Percentiles rank a stretch among this genome's conserved stretches.
phyloP scores from a whole-genome alignment of 2,888 invertebrate genomes.

The Chouioia cunea region DNA sequence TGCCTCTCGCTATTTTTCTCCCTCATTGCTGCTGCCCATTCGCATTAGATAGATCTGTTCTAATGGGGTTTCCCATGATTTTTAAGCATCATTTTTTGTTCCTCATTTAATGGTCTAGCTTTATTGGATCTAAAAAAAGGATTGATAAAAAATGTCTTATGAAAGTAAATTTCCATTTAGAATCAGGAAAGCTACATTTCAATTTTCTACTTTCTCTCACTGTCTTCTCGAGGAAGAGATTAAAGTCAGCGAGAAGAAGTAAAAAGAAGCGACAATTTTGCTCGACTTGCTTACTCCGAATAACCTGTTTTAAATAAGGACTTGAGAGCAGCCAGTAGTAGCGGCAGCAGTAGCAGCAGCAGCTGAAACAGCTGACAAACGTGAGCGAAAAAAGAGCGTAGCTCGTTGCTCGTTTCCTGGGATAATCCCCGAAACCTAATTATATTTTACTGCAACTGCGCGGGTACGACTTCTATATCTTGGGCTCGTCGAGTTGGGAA shows the following conservation, averaged over 20 bases:
- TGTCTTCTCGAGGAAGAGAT: conserved; percentile 13
- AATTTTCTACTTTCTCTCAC: conserved; percentile 28
- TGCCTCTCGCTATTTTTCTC: conserved; percentile 5
- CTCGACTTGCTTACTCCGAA: conserved; percentile 41
- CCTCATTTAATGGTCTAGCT: too few species aligned
- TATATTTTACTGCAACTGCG: conserved; percentile 67
- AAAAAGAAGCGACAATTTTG: conserved; percentile 34
- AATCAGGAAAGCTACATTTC: conserved; percentile 37
- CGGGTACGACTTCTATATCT: conserved; percentile 65
- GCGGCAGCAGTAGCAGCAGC: neutral
- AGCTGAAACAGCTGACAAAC: neutral
- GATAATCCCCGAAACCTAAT: conserved; percentile 69
- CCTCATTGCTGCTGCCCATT: neutral
- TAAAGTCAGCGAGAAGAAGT: conserved; percentile 9
- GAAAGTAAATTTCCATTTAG: conserved; percentile 30
- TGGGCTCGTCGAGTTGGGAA: conserved; percentile 51
- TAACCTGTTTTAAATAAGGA: conserved; percentile 42
- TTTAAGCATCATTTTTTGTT: too few species aligned
- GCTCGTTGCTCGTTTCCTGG: conserved; percentile 56
- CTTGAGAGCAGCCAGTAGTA: neutral
- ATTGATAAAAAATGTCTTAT: conserved; percentile 38
- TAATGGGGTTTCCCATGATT: neutral
- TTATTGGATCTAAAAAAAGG: too few species aligned
- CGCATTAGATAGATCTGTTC: neutral
- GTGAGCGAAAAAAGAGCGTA: conserved; percentile 12